These are phyloP conservation scores for Psococerastis gibbosa DNA, from an alignment of 2,888 invertebrate species.

Conservation along the genomic window DNA sequence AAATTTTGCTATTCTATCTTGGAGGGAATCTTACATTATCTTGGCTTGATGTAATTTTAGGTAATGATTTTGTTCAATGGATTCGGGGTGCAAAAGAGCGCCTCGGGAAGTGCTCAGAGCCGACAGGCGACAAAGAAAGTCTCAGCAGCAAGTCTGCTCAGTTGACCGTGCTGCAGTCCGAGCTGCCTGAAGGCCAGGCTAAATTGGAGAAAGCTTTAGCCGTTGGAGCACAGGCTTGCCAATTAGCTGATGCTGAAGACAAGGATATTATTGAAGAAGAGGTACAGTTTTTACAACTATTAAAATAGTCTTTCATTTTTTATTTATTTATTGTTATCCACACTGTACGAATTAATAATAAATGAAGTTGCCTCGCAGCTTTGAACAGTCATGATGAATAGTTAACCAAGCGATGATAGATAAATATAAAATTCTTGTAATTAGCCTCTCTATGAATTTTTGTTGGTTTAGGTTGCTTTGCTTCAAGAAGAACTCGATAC, in stretches of 20 bases:
- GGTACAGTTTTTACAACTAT: too few species aligned
- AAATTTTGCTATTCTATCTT: too few species aligned
- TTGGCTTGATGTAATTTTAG: too few species aligned
- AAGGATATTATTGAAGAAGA: constrained; percentile 83
- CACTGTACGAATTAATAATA: too few species aligned
- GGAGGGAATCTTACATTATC: too few species aligned
- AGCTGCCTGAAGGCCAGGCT: constrained; percentile 61
- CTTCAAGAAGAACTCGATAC: constrained; percentile 82
- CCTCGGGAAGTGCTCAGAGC: constrained; percentile 78
- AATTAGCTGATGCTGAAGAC: constrained; percentile 66
- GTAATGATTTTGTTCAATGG: constrained; percentile 85
- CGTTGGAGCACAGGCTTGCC: constrained; percentile 72
- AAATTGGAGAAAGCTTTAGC: constrained; percentile 67
- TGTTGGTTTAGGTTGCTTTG: constrained; percentile 36
- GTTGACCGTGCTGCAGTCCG: constrained; percentile 48
- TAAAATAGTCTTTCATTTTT: too few species aligned
- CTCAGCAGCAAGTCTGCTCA: constrained; percentile 72
- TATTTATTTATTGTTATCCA: too few species aligned
- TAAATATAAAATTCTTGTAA: too few species aligned
- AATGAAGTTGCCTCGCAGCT: too few species aligned
- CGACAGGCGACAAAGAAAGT: constrained; percentile 79
- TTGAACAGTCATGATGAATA: too few species aligned
- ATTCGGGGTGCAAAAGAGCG: constrained; percentile 77
- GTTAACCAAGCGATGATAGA: too few species aligned
- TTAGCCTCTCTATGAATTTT: too few species aligned